Conservation (phyloP, 2,888 invertebrate species). For the Carterocephalus palaemon region DNA sequence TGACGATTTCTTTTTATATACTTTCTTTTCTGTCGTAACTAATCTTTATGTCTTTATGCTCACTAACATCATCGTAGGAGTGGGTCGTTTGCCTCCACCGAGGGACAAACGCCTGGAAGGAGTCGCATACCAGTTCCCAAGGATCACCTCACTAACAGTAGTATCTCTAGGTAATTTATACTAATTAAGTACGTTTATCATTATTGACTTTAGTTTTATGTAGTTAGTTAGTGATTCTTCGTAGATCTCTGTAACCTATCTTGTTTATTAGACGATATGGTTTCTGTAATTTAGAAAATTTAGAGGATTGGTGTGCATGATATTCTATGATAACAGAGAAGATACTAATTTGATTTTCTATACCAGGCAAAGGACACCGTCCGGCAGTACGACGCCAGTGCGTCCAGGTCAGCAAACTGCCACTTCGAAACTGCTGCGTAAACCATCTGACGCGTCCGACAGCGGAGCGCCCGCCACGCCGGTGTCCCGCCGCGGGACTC, state of each 20-base stretch:
- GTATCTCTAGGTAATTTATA: constrained; percentile 66
- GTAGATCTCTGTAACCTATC: constrained; percentile 30
- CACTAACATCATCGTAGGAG: constrained; percentile 73
- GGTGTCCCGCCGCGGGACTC: constrained; percentile 61
- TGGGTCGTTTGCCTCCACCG: constrained; percentile 74
- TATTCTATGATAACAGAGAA: background rate
- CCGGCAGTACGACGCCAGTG: constrained; percentile 86
- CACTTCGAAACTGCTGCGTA: constrained; percentile 81
- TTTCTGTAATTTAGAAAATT: constrained; percentile 8
- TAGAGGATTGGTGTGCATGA: constrained; percentile 15
- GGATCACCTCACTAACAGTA: constrained; percentile 75
- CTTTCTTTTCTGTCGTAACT: constrained; percentile 55
- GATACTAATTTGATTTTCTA: background rate
- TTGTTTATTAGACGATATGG: constrained; percentile 7
- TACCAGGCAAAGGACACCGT: constrained; percentile 85
- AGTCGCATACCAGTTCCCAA: constrained; percentile 75
- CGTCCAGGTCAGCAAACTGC: constrained; percentile 81
- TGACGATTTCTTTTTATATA: constrained; percentile 37
- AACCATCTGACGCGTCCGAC: constrained; percentile 84
- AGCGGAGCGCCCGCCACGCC: constrained; percentile 75
- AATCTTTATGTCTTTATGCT: constrained; percentile 67
- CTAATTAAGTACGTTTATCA: constrained; percentile 34
- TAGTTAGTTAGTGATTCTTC: constrained; percentile 27
- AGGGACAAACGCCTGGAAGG: constrained; percentile 71
- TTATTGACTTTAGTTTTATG: constrained; percentile 32